Base-by-base conservation (phyloP, 2,888 invertebrate genomes). In the Hybos culiciformis region DNA sequence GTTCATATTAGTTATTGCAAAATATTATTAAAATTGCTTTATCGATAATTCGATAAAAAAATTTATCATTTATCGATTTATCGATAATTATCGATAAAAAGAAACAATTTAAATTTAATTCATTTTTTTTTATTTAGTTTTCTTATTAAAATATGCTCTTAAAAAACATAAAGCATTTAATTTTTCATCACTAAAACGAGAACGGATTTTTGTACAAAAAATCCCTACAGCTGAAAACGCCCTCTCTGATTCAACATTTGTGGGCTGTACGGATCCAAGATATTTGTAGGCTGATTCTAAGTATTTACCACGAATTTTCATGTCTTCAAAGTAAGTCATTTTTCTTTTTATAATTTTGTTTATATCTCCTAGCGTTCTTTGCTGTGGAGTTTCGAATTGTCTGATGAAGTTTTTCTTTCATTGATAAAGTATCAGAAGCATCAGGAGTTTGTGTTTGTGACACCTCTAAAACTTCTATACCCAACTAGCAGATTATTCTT, bases 151-250 rank as follows among this genome's bases (percentile, higher is more conserved):
- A 29, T n/a, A 29, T 7, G 29, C 29, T 29, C 29, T 29, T 29
- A 29, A 29, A 29, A 29, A 29, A 29, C 29, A 29, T 29, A 29
- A n/a, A 12, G 29, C 29, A 29, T 29, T 29, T 29, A 29, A 7
- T 4, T n/a, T 29, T 29, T 29, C 29, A 29, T 29, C 8, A 29
- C n/a, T 29, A n/a, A 29, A 29, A 11, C 33, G 33, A 11, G 40
- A 33, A 2, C 40, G 21, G 7, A 40, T 21, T 40, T 33, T 40
- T 5, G 32, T 40, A 12, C 44, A 44, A 31, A 44, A 11, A n/a
- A 40, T 18, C n/a, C 40, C 40, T 19, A 40, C 44, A 5, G 38
- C n/a, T n/a, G 40, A 40, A 31, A 44, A 44, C 8, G 40, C 44
- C 14, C 40, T 34, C 21, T 44, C 40, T 9, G 39, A 29, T 31